A percentile compares a stretch with the other conserved stretches of the same genome.
Conservation (phyloP, 2,797 vertebrate species). For the Tachyglossus aculeatus region DNA sequence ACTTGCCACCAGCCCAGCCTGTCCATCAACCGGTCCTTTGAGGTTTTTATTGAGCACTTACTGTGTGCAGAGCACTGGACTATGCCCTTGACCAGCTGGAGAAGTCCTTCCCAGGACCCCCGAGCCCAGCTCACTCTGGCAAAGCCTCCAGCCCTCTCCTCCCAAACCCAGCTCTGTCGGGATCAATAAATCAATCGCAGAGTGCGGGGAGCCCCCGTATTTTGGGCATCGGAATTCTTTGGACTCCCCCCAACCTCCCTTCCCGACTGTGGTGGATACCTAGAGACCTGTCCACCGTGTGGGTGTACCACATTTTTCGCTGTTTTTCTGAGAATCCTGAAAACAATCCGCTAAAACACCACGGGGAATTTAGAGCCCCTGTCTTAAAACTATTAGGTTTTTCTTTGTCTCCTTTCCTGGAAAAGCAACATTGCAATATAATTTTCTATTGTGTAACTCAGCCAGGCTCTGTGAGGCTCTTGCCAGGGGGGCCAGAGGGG, state of each 20-base stretch:
- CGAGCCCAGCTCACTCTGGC: neutral
- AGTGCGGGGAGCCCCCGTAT: too few species aligned
- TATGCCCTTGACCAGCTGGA: too few species aligned
- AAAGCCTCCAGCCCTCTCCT: neutral
- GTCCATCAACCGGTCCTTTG: too few species aligned
- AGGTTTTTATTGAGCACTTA: too few species aligned
- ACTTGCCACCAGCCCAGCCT: too few species aligned
- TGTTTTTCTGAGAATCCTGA: conserved; percentile 30
- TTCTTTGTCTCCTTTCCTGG: conserved; percentile 26
- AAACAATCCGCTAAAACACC: conserved; percentile 27
- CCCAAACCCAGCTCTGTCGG: neutral
- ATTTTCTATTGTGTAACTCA: conserved; percentile 25
- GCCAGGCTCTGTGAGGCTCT: neutral
- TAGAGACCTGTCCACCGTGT: neutral
- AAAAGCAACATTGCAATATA: neutral
- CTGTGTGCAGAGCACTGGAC: neutral
- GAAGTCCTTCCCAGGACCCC: neutral
- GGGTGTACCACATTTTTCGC: neutral
- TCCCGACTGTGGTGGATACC: neutral
- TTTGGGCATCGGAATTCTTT: too few species aligned
- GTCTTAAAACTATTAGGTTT: neutral
- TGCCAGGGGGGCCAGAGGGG: neutral
- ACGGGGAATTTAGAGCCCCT: neutral
- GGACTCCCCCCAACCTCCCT: too few species aligned
- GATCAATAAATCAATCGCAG: too few species aligned